Evolutionary conservation across 2,888 invertebrate species (phyloP).

Genomic region (Magallana nippona): DNA sequence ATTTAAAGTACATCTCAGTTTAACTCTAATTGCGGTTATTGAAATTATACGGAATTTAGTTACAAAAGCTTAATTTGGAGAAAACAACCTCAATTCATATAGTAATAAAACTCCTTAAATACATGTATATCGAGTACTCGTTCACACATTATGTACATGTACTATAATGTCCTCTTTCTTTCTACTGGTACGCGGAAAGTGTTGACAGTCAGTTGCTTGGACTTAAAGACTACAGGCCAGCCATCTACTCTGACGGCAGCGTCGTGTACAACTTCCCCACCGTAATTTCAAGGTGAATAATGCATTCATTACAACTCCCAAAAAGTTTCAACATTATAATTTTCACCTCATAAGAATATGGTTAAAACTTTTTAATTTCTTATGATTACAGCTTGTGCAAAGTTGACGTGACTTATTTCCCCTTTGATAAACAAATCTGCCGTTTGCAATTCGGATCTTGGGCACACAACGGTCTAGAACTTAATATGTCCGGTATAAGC

Average conservation of each 20-base stretch:
- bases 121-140: too few species aligned
- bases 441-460: slow-evolving; percentile 70
- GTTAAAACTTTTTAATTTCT: too few species aligned
- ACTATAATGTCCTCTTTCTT: not conserved
- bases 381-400: slow-evolving; percentile 58
- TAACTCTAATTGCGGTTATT: too few species aligned
- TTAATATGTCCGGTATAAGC: slow-evolving; percentile 54
- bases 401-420: slow-evolving; percentile 64
- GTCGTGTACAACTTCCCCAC: slow-evolving; percentile 62
- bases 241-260: slow-evolving; percentile 55
- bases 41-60: too few species aligned
- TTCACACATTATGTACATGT: not conserved
- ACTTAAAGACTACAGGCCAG: slow-evolving; percentile 56
- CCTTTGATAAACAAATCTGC: slow-evolving; percentile 62
- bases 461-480: slow-evolving; percentile 66
- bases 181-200: slow-evolving; percentile 44
- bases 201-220: slow-evolving; percentile 58
- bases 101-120: too few species aligned
- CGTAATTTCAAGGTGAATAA: slow-evolving; percentile 49
- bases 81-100: too few species aligned
- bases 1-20: too few species aligned
- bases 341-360: too few species aligned
- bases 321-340: not conserved
- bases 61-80: too few species aligned
- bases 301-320: not conserved